phyloP scores from a whole-genome alignment of 2,888 invertebrate species.

The Lepas anatifera region DNA sequence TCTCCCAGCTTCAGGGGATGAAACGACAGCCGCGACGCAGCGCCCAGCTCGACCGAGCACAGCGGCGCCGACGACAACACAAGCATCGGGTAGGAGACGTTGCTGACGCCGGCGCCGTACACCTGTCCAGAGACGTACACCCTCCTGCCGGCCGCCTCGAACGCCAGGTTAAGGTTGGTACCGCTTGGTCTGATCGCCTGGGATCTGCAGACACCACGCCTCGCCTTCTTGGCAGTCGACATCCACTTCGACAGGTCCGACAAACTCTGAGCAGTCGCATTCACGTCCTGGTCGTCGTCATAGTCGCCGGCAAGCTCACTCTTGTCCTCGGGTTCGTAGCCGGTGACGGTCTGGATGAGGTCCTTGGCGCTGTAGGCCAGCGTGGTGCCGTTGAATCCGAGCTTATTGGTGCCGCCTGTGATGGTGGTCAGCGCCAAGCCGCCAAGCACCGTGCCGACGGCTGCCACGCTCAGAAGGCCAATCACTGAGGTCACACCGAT shows the following conservation, averaged over 20 bases:
- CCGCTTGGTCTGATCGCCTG: not conserved
- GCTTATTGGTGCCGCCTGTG: not conserved
- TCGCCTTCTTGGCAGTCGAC: not conserved
- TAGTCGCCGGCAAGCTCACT: too few relatives aligned
- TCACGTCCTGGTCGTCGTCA: not conserved
- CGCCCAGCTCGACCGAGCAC: not conserved
- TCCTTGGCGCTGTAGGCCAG: not conserved
- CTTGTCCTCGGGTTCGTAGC: not conserved
- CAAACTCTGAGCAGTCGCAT: too few relatives aligned
- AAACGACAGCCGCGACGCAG: not conserved
- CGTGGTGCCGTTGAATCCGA: constrained; percentile 8
- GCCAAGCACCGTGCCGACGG: not conserved
- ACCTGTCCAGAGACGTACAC: not conserved
- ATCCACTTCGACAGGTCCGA: not conserved
- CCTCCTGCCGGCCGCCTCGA: not conserved
- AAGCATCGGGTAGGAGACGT: constrained; percentile 11
- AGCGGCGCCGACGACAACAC: not conserved
- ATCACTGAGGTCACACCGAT: constrained; percentile 9
- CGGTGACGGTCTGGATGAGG: not conserved
- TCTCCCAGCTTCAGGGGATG: not conserved
- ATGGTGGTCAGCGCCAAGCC: constrained; percentile 6
- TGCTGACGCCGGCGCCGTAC: not conserved
- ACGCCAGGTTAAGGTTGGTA: not conserved
- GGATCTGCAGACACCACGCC: not conserved
- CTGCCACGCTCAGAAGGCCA: not conserved